phyloP scores from a whole-genome alignment of 2,888 invertebrate species.

The Pseudococcus jackbeardsleyi region DNA sequence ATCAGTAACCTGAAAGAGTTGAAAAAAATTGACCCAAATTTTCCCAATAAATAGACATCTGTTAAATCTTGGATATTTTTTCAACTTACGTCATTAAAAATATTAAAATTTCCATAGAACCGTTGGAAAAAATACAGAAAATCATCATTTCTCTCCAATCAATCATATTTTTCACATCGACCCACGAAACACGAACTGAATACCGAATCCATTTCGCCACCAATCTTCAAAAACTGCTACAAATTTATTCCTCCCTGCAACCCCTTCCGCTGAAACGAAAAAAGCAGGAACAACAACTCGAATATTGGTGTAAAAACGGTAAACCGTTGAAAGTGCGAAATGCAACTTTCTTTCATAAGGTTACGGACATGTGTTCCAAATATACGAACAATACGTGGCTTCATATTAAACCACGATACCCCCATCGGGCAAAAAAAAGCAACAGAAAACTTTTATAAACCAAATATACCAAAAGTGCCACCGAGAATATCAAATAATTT shows the following conservation, averaged over 20 bases:
- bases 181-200: neutral
- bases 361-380: conserved; percentile 26
- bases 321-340: conserved; percentile 1
- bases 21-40: too few relatives aligned
- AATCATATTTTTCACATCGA: neutral
- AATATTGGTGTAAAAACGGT: neutral
- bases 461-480: neutral
- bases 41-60: too few relatives aligned
- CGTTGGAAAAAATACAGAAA: neutral
- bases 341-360: conserved; percentile 24
- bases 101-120: too few relatives aligned
- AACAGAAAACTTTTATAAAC: conserved; percentile 12
- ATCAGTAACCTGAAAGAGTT: too few relatives aligned
- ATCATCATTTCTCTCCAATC: too few relatives aligned
- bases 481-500: neutral
- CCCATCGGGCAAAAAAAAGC: neutral
- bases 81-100: too few relatives aligned
- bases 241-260: neutral
- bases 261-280: neutral
- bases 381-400: conserved; percentile 14
- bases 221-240: neutral
- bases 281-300: neutral
- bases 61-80: too few relatives aligned
- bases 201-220: neutral
- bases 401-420: neutral